A percentile compares a stretch with the other conserved stretches of the same genome.
Evolutionary conservation across 2,888 invertebrate species (phyloP).

Genomic region (Poecilobothrus nobilitatus): DNA sequence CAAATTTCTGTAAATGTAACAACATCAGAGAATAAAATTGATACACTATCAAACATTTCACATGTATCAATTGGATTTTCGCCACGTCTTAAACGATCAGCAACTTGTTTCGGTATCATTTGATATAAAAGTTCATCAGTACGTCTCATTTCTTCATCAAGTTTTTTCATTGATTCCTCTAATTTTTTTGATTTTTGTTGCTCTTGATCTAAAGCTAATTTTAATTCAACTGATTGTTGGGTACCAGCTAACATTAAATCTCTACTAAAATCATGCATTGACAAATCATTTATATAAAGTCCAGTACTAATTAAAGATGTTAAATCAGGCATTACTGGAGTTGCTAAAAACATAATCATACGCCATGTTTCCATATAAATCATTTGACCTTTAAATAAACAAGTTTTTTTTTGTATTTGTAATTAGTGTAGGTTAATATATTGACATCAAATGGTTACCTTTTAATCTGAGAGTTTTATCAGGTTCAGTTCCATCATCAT

Average conservation of each 20-base stretch:
- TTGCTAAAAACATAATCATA: conserved; percentile 93
- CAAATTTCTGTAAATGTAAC: conserved; percentile 97
- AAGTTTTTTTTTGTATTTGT: not conserved
- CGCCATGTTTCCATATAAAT: conserved; percentile 98
- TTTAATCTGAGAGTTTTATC: conserved; percentile 72
- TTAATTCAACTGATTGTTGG: conserved; percentile 93
- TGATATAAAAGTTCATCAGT: conserved; percentile 94
- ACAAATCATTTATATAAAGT: conserved; percentile 93
- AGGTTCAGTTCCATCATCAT: conserved; percentile 55
- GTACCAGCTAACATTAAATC: conserved; percentile 94
- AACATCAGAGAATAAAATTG: conserved; percentile 94
- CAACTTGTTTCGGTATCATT: conserved; percentile 98
- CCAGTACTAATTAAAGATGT: conserved; percentile 88
- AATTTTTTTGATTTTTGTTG: conserved; percentile 93
- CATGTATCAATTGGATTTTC: conserved; percentile 94
- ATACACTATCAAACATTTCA: conserved; percentile 94
- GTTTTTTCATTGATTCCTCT: conserved; percentile 90
- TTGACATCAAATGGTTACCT: no score
- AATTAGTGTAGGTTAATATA: no score
- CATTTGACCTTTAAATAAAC: conserved; percentile 73
- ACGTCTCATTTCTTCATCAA: conserved; percentile 91
- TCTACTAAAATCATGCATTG: conserved; percentile 98
- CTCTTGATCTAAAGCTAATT: conserved; percentile 90
- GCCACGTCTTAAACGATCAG: conserved; percentile 85
- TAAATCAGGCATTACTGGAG: conserved; percentile 91